Base-by-base conservation (phyloP, 1,140 invertebrate genomes). In the Leptoteleia sp. region DNA sequence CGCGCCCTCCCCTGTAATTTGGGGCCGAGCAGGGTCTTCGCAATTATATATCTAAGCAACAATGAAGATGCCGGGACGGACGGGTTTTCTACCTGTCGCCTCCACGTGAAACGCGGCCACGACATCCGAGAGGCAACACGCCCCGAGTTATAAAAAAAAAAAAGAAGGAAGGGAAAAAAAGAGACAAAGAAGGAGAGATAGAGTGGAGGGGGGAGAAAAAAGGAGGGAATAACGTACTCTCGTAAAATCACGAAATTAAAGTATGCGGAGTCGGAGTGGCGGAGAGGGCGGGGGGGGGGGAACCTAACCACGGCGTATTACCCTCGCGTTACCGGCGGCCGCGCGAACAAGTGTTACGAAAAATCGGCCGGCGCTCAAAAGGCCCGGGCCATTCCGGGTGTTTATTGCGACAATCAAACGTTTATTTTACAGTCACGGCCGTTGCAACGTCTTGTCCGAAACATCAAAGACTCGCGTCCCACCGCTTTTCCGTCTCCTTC, bases 331-430 rank as follows among this genome's bases (percentile, higher is more conserved):
- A 22, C 5, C 5, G 5, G 2, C 19, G 11, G 16, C 4, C 4
- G 15, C 9, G 19, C 12, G 29, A 13, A 27, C 47, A 52, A 64
- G 37, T 40, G 65, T n/a, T 19, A 22, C 43, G 43, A n/a, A 65
- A 55, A 67, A 67, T 67, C 48, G 12, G n/a, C 37, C 27, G 15
- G 12, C 25, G 16, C 33, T 31, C 37, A 57, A 57, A 57, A 15
- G 1, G n/a, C n/a, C n/a, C 38, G 9, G 37, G 40, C 15, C 54
- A 35, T 59, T 59, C n/a, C 19, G 7, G 47, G 38, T 55, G 47
- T 72, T 62, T 71, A 71, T 61, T 71, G 47, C 67, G 55, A 71
- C 67, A 71, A 71, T 71, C 67, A 71, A 72, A 29, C 68, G n/a
- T 62, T 72, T 50, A 61, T 50, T 72, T 62, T 59, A 68, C 33